Evolutionary conservation across 64 coral and sea anemone genomes (phyloP).

Genomic region (Montipora capricornis): DNA sequence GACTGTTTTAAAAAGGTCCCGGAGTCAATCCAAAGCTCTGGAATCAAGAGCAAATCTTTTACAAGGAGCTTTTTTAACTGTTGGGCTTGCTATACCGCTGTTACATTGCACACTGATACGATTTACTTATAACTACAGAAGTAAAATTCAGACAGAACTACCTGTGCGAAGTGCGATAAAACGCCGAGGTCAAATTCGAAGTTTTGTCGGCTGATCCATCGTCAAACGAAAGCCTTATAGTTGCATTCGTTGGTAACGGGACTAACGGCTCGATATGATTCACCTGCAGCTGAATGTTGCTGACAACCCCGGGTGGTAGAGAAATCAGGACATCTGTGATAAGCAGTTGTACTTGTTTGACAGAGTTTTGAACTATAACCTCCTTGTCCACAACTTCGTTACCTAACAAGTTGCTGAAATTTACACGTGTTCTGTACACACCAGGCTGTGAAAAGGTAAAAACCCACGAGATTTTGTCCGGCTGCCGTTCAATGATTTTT

Average conservation of each 20-base stretch:
- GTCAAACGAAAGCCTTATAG: not conserved
- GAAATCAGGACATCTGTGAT: not conserved
- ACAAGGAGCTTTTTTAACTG: no score
- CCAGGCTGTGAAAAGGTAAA: not conserved
- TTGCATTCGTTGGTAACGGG: not conserved
- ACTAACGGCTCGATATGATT: not conserved
- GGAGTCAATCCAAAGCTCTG: no score
- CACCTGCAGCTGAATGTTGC: not conserved
- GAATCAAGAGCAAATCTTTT: no score
- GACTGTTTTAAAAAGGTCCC: no score
- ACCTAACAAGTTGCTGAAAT: not conserved
- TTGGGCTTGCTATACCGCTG: no score
- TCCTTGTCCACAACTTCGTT: not conserved
- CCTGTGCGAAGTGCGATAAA: constrained; percentile 5
- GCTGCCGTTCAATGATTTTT: not conserved
- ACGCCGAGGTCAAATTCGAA: not conserved
- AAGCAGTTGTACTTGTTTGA: not conserved
- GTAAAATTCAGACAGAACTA: not conserved
- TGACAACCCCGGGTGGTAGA: constrained; percentile 9
- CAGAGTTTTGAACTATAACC: constrained; percentile 4
- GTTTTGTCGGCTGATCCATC: not conserved
- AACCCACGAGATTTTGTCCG: not conserved
- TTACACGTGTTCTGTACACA: not conserved
- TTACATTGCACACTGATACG: not conserved
- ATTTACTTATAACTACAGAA: not conserved